These are phyloP conservation scores for Isurus oxyrinchus DNA, from an alignment of 2,113 vertebrate species.

Conservation along the genomic window DNA sequence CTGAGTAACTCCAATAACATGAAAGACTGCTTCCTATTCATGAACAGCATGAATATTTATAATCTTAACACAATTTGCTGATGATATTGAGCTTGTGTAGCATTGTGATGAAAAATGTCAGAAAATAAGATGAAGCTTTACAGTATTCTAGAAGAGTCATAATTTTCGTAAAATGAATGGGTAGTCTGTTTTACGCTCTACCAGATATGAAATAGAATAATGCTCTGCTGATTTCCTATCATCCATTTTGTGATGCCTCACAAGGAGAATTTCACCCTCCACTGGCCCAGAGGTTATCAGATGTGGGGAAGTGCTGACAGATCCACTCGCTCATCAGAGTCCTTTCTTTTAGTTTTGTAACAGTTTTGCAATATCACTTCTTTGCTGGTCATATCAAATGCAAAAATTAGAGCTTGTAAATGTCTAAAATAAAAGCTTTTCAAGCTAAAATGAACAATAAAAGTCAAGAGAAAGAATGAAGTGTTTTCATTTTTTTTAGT, in stretches of 20 bases:
- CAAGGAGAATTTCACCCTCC: neutral
- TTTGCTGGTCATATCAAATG: neutral
- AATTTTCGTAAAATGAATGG: neutral
- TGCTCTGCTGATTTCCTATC: neutral
- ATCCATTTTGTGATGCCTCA: neutral
- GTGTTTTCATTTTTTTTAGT: too few relatives aligned
- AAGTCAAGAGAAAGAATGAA: neutral
- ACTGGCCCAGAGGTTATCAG: neutral
- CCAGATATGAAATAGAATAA: neutral
- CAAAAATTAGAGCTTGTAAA: neutral
- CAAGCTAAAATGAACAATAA: neutral
- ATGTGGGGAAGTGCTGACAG: neutral
- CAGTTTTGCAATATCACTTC: too few relatives aligned
- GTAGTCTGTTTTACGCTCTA: neutral
- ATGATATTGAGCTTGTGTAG: neutral
- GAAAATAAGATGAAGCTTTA: neutral
- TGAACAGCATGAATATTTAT: neutral
- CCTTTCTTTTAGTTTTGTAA: neutral
- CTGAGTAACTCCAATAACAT: neutral
- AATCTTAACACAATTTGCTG: neutral
- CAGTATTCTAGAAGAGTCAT: neutral
- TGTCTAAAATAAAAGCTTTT: too few relatives aligned
- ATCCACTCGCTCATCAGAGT: neutral
- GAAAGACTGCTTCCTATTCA: neutral
- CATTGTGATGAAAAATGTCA: neutral